Percentiles rank a stretch among this genome's conserved stretches.
These are phyloP conservation scores for Montipora efflorescens DNA, from an alignment of 64 coral and sea anemone genomes.

Conservation along the genomic window DNA sequence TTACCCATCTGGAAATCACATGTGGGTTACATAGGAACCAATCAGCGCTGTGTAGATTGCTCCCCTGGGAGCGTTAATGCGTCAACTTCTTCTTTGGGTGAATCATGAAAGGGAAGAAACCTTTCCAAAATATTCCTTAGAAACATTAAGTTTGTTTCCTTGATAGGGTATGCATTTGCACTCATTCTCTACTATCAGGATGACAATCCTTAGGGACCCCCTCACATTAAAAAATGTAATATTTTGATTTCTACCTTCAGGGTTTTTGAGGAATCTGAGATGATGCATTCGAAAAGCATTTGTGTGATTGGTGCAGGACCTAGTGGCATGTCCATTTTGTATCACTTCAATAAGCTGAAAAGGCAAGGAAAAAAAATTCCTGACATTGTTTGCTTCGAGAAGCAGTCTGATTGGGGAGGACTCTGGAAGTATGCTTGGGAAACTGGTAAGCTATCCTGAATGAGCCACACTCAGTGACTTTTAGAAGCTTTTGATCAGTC, in stretches of 20 bases:
- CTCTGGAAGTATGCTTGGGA: constrained; percentile 61
- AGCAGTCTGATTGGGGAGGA: constrained; percentile 61
- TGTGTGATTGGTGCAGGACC: constrained; percentile 71
- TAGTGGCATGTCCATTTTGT: constrained; percentile 58
- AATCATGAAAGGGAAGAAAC: too few species aligned
- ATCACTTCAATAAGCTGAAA: constrained; percentile 58
- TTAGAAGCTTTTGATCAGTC: background rate
- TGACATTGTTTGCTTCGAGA: constrained; percentile 60
- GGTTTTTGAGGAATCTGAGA: background rate
- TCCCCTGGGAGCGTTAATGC: too few species aligned
- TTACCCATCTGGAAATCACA: too few species aligned
- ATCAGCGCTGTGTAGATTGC: too few species aligned
- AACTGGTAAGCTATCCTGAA: constrained; percentile 21
- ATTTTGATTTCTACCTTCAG: background rate
- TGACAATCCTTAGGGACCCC: background rate
- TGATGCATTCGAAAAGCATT: constrained; percentile 48
- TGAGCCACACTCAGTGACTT: too few species aligned
- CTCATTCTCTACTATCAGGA: too few species aligned
- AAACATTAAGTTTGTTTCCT: too few species aligned
- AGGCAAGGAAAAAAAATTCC: constrained; percentile 50
- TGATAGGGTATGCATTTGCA: too few species aligned
- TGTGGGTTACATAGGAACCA: too few species aligned
- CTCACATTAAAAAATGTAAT: background rate
- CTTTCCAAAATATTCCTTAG: too few species aligned
- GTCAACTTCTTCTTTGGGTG: too few species aligned